Base-by-base conservation (phyloP, 2,113 vertebrate species). In the Oenanthe oenanthe region DNA sequence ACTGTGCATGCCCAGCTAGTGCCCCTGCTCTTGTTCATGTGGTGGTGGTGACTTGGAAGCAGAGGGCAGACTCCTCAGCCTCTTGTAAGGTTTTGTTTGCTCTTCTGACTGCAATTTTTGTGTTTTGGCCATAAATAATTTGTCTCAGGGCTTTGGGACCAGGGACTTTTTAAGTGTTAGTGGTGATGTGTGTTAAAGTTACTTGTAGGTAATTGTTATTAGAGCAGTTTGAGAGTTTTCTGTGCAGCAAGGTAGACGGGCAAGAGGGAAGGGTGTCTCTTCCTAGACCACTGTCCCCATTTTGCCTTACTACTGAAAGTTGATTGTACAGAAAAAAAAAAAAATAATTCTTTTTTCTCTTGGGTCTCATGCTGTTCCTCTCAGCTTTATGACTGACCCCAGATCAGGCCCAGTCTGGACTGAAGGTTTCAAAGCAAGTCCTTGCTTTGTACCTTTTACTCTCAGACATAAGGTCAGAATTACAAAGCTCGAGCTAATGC, bases 31-130 rank as follows among this genome's bases (percentile, higher is more conserved):
- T 74, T 95, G 51, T 78, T 83, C 63, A 25, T 0, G n/a, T 77
- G 74, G 79, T 77, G 4, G 0, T 88, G 85, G 88, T 77, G 85
- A 90, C 85, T 84, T 15, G 47, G 42, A 88, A 84, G 57, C 48
- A 80, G 70, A 93, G 79, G 75, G 51, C 93, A 96, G 79, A 90
- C 80, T 92, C 92, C 85, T 92, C 63, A 67, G 34, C 60, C 53
- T 88, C 85, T 85, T 95, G 57, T 43, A 81, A 84, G 82, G 90
- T 78, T 93, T 90, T 75, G 48, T 96, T 97, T 96, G 48, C 92
- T 88, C 88, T 74, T 66, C 72, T 79, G 72, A 83, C 85, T 86
- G 82, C 36, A 84, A 3, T 80, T 81, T 90, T 92, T 95, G 74
- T 93, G 71, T 71, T 95, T 93, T 60, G 54, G 48, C 88, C 68